phyloP scores from a whole-genome alignment of 2,888 invertebrate species.

The Andrena fulva region DNA sequence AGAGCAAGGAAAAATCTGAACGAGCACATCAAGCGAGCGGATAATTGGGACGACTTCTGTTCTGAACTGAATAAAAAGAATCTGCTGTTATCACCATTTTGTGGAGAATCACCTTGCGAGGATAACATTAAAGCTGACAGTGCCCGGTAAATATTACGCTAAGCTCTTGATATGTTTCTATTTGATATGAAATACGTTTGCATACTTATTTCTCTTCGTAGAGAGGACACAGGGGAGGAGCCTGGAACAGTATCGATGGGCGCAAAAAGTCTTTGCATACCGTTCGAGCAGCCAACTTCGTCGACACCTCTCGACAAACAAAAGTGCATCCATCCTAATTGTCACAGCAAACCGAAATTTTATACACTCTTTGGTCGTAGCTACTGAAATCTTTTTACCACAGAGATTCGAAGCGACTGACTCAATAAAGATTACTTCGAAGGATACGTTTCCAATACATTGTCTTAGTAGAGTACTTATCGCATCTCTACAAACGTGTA shows the following conservation, averaged over 20 bases:
- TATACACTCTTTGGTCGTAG: constrained; percentile 98
- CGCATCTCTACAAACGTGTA: neutral
- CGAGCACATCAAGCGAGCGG: constrained; percentile 89
- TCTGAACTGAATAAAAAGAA: constrained; percentile 93
- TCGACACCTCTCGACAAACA: constrained; percentile 84
- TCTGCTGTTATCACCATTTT: constrained; percentile 97
- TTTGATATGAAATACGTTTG: neutral
- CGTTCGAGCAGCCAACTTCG: constrained; percentile 91
- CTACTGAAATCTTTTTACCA: constrained; percentile 87
- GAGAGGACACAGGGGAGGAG: constrained; percentile 89
- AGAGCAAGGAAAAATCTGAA: constrained; percentile 93
- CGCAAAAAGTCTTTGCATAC: constrained; percentile 99
- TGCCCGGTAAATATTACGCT: constrained; percentile 88
- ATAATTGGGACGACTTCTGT: constrained; percentile 93
- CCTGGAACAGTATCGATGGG: constrained; percentile 98
- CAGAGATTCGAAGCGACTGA: neutral
- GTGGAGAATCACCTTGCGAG: constrained; percentile 95
- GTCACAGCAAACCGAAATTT: constrained; percentile 91
- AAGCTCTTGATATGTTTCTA: neutral
- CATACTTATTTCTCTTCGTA: constrained; percentile 78
- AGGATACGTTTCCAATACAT: neutral
- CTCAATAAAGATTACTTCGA: constrained; percentile 14
- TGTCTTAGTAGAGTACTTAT: neutral
- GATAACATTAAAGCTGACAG: constrained; percentile 98
- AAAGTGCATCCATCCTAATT: constrained; percentile 95